Evolutionary conservation across 2,888 invertebrate species (phyloP), one percentile per base, ranked within the genome.

Genomic region (Saturnia pavonia): DNA sequence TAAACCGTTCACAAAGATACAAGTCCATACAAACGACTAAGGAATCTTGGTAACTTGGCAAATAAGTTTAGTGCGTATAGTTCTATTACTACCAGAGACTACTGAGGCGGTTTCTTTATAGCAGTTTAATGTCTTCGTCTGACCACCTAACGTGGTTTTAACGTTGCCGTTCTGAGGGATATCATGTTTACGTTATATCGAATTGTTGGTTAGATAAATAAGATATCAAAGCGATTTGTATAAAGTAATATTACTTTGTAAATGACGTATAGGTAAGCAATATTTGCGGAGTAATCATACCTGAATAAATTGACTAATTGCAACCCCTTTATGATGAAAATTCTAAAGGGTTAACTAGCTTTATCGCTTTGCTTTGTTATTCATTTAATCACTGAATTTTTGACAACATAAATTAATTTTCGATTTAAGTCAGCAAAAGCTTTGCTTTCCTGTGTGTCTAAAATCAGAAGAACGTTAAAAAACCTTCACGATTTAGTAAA

Each of bases 81-180:
- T 77, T 83, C 78, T 77, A 74, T 79, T 81, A 73, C 78, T 76
- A 74, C 71, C 73, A 78, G 77, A 79, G 77, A 25, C 57, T 69
- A 67, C 77, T 71, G 75, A 78, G 79, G 87, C 80, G 90, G 88
- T 88, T 85, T 80, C 84, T 88, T 90, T 89, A 91, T 82, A 87
- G 82, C 85, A 87, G 84, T 91, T 91, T 91, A 91, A 91, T 90
- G 90, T 70, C 74, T 80, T 74, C 48, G 71, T 74, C 75, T 82
- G 77, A 75, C 77, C 74, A 77, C 77, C 75, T 73, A 80, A 72
- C 78, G 81, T 70, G 80, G 80, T 78, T 70, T 69, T 71, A 72
- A 73, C 72, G 69, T 73, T 63, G 69, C 71, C 68, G 65, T 70
- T 51, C 40, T 40, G 8, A 9, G 40, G 40, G 40, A 16, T 34